Conservation (phyloP, 2,888 invertebrate species). For the Galeruca laticollis region DNA sequence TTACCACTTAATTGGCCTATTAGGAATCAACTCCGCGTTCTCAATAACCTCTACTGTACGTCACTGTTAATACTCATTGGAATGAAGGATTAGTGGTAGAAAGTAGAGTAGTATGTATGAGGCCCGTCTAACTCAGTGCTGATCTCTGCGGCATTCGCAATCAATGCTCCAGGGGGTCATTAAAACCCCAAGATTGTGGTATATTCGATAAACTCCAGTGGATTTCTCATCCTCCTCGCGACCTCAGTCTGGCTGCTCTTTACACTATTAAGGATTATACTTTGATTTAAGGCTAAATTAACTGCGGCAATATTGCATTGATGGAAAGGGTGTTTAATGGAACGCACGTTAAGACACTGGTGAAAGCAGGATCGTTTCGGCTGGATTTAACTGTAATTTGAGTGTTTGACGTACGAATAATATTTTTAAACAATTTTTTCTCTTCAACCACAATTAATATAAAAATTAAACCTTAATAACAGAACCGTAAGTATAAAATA, state of each 20-base stretch:
- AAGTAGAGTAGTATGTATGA: constrained; percentile 26
- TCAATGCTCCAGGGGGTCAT: constrained; percentile 61
- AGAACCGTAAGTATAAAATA: too few relatives aligned
- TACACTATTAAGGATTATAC: constrained; percentile 50
- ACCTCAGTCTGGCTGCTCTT: constrained; percentile 37
- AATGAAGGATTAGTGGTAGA: constrained; percentile 38
- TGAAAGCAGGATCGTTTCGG: not conserved
- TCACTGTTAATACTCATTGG: constrained; percentile 22
- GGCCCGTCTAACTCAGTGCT: constrained; percentile 48
- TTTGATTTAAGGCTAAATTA: constrained; percentile 47
- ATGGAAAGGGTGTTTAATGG: constrained; percentile 14
- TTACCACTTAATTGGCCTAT: constrained; percentile 30
- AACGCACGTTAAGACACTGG: not conserved
- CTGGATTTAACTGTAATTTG: not conserved
- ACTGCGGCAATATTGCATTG: constrained; percentile 33
- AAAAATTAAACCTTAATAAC: too few relatives aligned
- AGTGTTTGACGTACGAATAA: too few relatives aligned
- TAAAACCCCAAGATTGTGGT: constrained; percentile 52
- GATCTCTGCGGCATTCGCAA: constrained; percentile 57
- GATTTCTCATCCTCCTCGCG: constrained; percentile 45
- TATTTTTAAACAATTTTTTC: too few relatives aligned
- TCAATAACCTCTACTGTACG: constrained; percentile 14
- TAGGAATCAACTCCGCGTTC: not conserved
- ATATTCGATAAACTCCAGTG: constrained; percentile 48
- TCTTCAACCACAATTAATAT: too few relatives aligned